A percentile compares a stretch with the other conserved stretches of the same genome.
These are phyloP conservation scores for Acleris holmiana DNA, from an alignment of 2,888 invertebrate species.

Conservation along the genomic window DNA sequence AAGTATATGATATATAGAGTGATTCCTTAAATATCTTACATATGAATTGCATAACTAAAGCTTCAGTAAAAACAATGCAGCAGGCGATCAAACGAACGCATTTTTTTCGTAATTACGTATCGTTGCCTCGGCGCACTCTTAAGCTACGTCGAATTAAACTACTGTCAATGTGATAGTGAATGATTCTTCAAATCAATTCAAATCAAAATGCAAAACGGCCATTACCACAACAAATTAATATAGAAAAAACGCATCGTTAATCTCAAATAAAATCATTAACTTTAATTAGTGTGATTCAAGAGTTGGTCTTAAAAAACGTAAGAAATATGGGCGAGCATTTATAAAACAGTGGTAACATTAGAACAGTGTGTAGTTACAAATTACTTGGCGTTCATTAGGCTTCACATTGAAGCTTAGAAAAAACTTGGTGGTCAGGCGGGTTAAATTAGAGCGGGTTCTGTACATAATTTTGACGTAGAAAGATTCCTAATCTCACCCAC, in stretches of 20 bases:
- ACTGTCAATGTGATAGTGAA: too few species aligned
- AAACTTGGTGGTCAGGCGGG: not conserved
- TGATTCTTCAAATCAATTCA: not conserved
- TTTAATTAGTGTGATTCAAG: slow-evolving; percentile 30
- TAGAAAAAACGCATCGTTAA: slow-evolving; percentile 4
- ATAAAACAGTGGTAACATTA: slow-evolving; percentile 43
- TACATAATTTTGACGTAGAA: too few species aligned
- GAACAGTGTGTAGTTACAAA: slow-evolving; percentile 65
- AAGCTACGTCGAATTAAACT: too few species aligned
- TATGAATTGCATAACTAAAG: too few species aligned
- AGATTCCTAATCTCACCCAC: too few species aligned
- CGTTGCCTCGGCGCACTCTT: too few species aligned
- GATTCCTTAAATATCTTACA: too few species aligned
- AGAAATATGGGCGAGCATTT: slow-evolving; percentile 48
- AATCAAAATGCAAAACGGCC: not conserved
- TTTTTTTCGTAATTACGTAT: too few species aligned
- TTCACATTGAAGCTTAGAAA: slow-evolving; percentile 49
- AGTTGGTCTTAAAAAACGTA: slow-evolving; percentile 42
- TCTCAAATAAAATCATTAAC: slow-evolving; percentile 23
- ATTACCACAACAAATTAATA: not conserved
- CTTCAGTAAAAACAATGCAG: too few species aligned
- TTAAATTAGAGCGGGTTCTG: too few species aligned
- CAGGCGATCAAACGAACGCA: too few species aligned
- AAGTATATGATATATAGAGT: too few species aligned
- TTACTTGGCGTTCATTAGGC: slow-evolving; percentile 64